Percentiles rank a stretch among this genome's conserved stretches.
Evolutionary conservation across 2,888 invertebrate genomes (phyloP).

Genomic region (Drosophila pseudotakahashii): DNA sequence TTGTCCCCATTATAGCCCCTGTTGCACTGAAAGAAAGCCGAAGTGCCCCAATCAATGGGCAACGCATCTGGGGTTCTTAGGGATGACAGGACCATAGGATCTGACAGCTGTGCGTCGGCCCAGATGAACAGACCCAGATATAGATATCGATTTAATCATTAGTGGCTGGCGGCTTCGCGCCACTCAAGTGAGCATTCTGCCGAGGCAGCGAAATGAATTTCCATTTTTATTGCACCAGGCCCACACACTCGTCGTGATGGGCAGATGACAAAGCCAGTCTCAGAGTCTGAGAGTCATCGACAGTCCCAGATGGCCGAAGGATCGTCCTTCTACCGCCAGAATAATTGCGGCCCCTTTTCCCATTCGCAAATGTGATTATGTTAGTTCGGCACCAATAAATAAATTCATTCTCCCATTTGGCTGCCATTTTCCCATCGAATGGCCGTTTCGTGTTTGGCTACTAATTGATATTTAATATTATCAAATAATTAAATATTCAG

Average conservation of each 20-base stretch:
- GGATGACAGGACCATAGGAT: constrained; percentile 27
- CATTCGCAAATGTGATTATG: no score
- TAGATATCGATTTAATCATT: constrained; percentile 77
- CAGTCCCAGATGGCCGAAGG: constrained; percentile 18
- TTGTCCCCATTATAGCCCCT: background rate
- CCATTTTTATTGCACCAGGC: constrained; percentile 69
- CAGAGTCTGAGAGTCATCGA: constrained; percentile 5
- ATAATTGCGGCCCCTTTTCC: constrained; percentile 41
- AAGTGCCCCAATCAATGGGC: constrained; percentile 16
- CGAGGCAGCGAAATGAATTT: constrained; percentile 61
- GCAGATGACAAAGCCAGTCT: constrained; percentile 42
- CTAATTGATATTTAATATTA: constrained; percentile 40
- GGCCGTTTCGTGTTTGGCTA: constrained; percentile 2
- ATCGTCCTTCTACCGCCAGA: constrained; percentile 23
- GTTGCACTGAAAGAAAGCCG: background rate
- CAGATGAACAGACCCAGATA: constrained; percentile 46
- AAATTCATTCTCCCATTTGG: constrained; percentile 37
- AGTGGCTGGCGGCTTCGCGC: constrained; percentile 46
- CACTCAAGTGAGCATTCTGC: constrained; percentile 45
- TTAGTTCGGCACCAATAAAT: constrained; percentile 55
- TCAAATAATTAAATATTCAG: constrained; percentile 18
- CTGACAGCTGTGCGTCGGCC: constrained; percentile 37
- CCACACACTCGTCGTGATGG: constrained; percentile 31
- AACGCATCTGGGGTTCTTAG: constrained; percentile 14
- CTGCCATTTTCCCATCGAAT: constrained; percentile 5